These are phyloP conservation scores for Rafetus swinhoei DNA, from an alignment of 2,113 vertebrate genomes.

Conservation along the genomic window DNA sequence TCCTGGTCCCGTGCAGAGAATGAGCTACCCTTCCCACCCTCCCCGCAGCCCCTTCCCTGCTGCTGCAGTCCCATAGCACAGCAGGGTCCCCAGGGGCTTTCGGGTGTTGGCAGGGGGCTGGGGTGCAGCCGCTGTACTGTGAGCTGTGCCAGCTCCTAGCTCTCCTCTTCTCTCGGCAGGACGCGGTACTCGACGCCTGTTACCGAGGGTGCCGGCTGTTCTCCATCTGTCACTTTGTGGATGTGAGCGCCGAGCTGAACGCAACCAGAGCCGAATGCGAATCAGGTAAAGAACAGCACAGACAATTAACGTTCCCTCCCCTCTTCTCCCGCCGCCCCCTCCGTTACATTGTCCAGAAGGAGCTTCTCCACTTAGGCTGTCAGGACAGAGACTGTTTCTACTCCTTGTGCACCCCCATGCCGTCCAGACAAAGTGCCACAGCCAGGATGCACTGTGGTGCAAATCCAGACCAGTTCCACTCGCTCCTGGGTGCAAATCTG, in stretches of 20 bases:
- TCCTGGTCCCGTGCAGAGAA: not conserved
- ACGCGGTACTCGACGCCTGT: constrained; percentile 92
- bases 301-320: fast-evolving
- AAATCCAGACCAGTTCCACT: too few relatives aligned
- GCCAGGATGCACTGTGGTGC: not conserved
- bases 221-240: constrained; percentile 98
- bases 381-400: fast-evolving
- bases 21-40: fast-evolving
- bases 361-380: fast-evolving
- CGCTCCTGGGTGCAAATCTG: too few relatives aligned
- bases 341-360: not conserved
- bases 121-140: not conserved
- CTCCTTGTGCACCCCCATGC: not conserved
- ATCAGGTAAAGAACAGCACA: constrained; percentile 79
- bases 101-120: not conserved
- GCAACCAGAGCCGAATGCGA: constrained; percentile 92
- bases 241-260: constrained; percentile 89
- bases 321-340: not conserved
- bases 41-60: not conserved
- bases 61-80: not conserved
- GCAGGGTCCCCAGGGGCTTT: not conserved
- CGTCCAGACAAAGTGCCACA: not conserved
- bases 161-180: constrained; percentile 70
- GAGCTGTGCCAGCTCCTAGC: constrained; percentile 19
- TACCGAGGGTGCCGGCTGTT: constrained; percentile 96